Base-by-base conservation (phyloP, 2,113 vertebrate species). In the Cynopterus brachyotis region DNA sequence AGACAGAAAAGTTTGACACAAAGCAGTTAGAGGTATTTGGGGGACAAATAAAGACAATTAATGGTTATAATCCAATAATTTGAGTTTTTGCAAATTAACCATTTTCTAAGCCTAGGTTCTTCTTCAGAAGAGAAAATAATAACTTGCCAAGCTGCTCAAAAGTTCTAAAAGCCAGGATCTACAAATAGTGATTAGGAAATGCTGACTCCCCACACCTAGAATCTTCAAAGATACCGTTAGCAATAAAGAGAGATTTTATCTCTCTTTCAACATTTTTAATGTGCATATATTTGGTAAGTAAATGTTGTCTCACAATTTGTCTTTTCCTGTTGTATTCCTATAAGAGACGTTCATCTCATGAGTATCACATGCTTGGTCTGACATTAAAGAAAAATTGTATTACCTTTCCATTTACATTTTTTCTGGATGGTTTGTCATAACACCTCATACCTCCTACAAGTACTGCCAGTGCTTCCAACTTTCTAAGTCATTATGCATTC, bases 61-160 rank as follows among this genome's bases (percentile, higher is more conserved):
- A 30, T 64, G 16, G 7, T 64, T 79, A 15, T 17, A 60, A 19
- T 1, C 26, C 37, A 50, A 26, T 67, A 50, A 73, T 17, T 73
- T 35, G 32, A 42, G 1, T 57, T 83, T 79, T 11, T 7, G 42
- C 19, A 50, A 75, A 35, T 42, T n/a, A 9, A 1, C 22, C n/a
- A 19, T 76, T 81, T 87, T 76, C 40, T 35, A 17, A 60, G 80
- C 47, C 12, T 28, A 20, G 1, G 47, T 91, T 90, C 28, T 87
- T 64, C 8, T 90, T 80, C 13, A 47, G 55, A 59, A 80, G 72
- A 57, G 11, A 2, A 3, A 81, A 70, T 72, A 55, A 90, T 57
- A n/a, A 0, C n/a, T 50, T 60, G 0, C 28, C 37, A 9, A 30
- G 12, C 1, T 82, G 6, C 3, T n/a, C 12, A 28, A 30, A 57